These are phyloP conservation scores for Ornithoptera priamus DNA, from an alignment of 2,888 invertebrate genomes.

Conservation along the genomic window DNA sequence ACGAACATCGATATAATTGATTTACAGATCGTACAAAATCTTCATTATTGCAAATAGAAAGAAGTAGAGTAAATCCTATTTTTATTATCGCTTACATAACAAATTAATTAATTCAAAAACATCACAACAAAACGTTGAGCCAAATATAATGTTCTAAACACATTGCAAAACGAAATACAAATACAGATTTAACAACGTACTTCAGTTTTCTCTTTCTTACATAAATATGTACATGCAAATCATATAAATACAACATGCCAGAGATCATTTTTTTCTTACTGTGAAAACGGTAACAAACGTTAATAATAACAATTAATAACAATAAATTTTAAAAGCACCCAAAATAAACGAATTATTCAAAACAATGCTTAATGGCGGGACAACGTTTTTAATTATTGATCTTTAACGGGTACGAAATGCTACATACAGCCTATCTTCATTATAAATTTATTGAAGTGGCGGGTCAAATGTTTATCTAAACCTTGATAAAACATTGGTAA, in stretches of 20 bases:
- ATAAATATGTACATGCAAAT: constrained; percentile 1
- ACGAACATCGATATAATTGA: constrained; percentile 33
- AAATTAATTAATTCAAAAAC: constrained; percentile 43
- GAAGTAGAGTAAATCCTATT: not conserved
- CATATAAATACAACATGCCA: not conserved
- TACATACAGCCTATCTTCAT: too few species aligned
- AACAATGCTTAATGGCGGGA: constrained; percentile 43
- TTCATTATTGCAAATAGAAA: not conserved
- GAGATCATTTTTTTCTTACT: not conserved
- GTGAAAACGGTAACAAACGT: constrained; percentile 40
- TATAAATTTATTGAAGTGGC: too few species aligned
- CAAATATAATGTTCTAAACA: constrained; percentile 34
- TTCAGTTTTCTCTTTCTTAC: too few species aligned
- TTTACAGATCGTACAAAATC: constrained; percentile 18
- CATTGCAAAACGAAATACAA: not conserved
- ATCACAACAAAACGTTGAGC: constrained; percentile 61
- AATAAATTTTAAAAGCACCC: constrained; percentile 53
- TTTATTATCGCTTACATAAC: constrained; percentile 1
- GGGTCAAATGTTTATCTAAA: not conserved
- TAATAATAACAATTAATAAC: constrained; percentile 38
- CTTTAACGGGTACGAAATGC: too few species aligned
- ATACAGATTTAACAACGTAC: too few species aligned
- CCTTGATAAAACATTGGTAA: too few species aligned
- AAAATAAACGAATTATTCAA: constrained; percentile 51
- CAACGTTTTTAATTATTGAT: too few species aligned